phyloP scores from a whole-genome alignment of 30 jellyfish, hydroid and myxozoan genomes.

The Turritopsis rubra region DNA sequence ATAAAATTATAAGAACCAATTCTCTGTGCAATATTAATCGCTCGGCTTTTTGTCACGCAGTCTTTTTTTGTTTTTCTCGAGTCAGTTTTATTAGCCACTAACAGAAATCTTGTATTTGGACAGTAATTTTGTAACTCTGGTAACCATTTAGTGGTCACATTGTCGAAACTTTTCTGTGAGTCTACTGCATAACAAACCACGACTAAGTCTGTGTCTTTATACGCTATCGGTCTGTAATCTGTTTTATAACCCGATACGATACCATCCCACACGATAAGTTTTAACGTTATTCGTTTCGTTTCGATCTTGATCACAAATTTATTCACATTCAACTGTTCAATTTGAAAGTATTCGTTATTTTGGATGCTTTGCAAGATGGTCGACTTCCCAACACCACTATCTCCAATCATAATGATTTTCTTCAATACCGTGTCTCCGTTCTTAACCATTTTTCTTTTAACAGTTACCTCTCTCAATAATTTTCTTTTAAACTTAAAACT shows the following conservation, averaged over 20 bases:
- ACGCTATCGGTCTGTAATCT: constrained; percentile 26
- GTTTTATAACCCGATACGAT: constrained; percentile 20
- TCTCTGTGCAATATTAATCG: neutral
- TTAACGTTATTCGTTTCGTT: constrained; percentile 6
- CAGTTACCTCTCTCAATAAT: neutral
- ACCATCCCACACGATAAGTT: constrained; percentile 18
- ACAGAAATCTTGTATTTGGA: neutral
- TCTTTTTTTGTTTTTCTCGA: neutral
- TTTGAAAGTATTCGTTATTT: neutral
- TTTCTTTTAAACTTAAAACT: neutral
- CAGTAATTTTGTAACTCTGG: constrained; percentile 13
- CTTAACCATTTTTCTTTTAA: neutral
- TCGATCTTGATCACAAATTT: constrained; percentile 6
- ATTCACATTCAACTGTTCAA: constrained; percentile 3
- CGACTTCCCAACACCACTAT: neutral
- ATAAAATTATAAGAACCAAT: neutral
- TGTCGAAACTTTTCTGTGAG: constrained; percentile 16
- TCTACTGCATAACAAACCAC: neutral
- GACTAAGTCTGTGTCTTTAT: constrained; percentile 21
- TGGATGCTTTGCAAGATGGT: constrained; percentile 11
- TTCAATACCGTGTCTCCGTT: neutral
- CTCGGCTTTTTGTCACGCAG: neutral
- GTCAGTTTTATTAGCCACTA: constrained; percentile 9
- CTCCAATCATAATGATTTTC: constrained; percentile 9
- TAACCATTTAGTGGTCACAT: constrained; percentile 3